A percentile compares a stretch with the other conserved stretches of the same genome.
Evolutionary conservation across 2,797 vertebrate genomes (phyloP).

Genomic region (Malurus splendens): DNA sequence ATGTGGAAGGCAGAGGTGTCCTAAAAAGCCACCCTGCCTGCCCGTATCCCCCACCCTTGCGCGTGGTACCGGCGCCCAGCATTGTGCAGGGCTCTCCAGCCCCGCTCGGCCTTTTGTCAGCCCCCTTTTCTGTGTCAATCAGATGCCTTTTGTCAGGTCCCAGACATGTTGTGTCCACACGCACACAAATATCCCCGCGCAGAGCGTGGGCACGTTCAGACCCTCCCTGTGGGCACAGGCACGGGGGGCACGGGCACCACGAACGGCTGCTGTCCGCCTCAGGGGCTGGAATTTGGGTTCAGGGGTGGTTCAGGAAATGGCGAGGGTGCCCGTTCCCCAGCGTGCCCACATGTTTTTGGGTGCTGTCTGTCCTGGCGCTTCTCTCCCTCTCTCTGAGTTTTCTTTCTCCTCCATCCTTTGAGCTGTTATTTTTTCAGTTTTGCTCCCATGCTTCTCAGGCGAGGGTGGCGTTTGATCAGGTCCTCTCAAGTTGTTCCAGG

Average conservation of each 20-base stretch:
- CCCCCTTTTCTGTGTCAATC: conserved; percentile 58
- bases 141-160: conserved; percentile 40
- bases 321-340: rapidly evolving
- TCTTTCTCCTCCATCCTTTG: not conserved
- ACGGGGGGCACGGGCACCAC: rapidly evolving
- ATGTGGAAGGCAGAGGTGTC: not conserved
- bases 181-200: not conserved
- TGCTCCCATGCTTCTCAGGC: not conserved
- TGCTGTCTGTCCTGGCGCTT: rapidly evolving
- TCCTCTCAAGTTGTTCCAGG: rapidly evolving
- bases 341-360: rapidly evolving
- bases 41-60: not conserved
- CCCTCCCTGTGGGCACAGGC: not conserved
- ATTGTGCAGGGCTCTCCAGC: conserved; percentile 23
- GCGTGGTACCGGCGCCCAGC: not conserved
- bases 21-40: not conserved
- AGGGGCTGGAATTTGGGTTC: rapidly evolving
- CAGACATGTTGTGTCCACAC: conserved; percentile 57
- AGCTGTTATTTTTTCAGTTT: not conserved
- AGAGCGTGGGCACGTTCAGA: not conserved
- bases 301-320: not conserved
- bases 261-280: rapidly evolving
- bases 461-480: rapidly evolving
- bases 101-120: conserved; percentile 44
- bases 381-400: rapidly evolving